Evolutionary conservation across 2,797 vertebrate species (phyloP), one percentile per base, ranked within the genome.

Genomic region (Allochrocebus solatus): DNA sequence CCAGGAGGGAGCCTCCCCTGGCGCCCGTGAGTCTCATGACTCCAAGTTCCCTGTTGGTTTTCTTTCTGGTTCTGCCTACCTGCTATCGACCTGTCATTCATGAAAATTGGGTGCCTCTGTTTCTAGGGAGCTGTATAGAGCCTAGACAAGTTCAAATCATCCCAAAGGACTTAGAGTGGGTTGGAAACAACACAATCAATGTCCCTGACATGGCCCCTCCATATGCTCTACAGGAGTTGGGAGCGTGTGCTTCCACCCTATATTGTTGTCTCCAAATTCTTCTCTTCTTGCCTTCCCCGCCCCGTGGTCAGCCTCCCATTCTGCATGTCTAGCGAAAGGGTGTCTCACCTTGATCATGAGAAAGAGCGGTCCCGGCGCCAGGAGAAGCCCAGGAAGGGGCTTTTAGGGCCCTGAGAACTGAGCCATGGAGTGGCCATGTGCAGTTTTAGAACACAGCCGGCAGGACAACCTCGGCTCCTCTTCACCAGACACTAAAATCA

Each of bases 221-320:
- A 16, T 4, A 0, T 22, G 24, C 41, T 22, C 26, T 26, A 2
- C 6, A 8, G 39, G 48, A 85, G n/a, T 19, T 6, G 19, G 33
- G 21, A 64, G 55, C 0, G 2, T 4, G 1, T 0, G 9, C 4
- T n/a, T 26, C 81, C 26, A 9, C 4, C 26, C 10, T 33, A 5
- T 12, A 14, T 41, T 61, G 13, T 43, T 59, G 24, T 24, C 22
- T 72, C 24, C 6, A 30, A n/a, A n/a, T n/a, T 67, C 9, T 21
- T 28, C 36, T 12, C 76, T 59, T 59, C 33, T 33, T 1, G 0
- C 12, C 50, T 26, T 14, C 41, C 12, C 9, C 7, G 1, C 17
- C 53, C 64, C 39, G 41, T 12, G 5, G 14, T 21, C 39, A 39
- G 17, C 12, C 39, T 13, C 6, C 26, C 14, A 28, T 76, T 59